Evolutionary conservation across 2,113 vertebrate genomes (phyloP), one percentile per base, ranked within the genome.

Genomic region (Australoheros scitulus): DNA sequence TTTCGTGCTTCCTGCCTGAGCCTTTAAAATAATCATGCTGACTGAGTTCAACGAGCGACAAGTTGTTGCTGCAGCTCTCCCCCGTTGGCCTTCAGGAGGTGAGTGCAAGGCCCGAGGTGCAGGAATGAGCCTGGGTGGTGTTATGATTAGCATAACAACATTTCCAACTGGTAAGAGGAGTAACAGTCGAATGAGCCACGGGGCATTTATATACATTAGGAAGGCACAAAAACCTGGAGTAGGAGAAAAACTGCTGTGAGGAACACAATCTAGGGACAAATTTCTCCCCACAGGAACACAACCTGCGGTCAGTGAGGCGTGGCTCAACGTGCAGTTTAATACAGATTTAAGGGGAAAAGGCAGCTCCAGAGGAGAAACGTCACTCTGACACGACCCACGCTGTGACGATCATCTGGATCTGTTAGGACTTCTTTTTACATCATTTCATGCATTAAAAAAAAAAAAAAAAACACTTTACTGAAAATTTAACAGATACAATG

Each of bases 131-230:
- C 87, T 24, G 72, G 47, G 22, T 41, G 2, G 6, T 9, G 4
- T 78, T 34, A 2, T 50, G 0, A 86, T 92, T 72, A 72, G 61
- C 91, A 86, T 92, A 85, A 89, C 89, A 47, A 70, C 72, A 78
- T 89, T 83, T 88, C 81, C 82, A 79, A 84, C 75, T 36, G 76
- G 86, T 82, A 68, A 77, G 72, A 47, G 64, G 2, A 26, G 36
- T 0, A 65, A 10, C 3, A 22, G 22, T 20, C 3, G 36, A 64
- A 68, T 4, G 64, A 70, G 41, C 22, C 64, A 29, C 29, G 41
- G 64, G 41, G 38, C 50, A 18, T 50, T 70, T 29, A 70, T 70
- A 50, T 50, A 50, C 41, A 50, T 70, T 50, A 50, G 41, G 64
- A 5, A 70, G 64, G 41, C 22, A 29, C 15, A 47, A 50, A 68